Conservation (phyloP, 2,888 invertebrate species). For the Spilosoma lubricipeda region DNA sequence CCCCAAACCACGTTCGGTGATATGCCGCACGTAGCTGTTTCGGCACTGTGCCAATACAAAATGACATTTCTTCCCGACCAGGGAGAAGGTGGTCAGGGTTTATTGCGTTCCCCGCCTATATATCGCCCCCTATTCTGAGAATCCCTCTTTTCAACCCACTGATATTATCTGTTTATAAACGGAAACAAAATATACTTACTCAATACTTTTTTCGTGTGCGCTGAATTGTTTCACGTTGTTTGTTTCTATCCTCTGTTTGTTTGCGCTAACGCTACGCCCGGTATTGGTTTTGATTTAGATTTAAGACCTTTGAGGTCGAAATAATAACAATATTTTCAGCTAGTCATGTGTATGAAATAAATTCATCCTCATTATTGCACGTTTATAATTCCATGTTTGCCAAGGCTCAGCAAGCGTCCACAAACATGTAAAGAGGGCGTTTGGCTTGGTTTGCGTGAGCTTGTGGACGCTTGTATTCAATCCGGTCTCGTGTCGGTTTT, state of each 20-base stretch:
- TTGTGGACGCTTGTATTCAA: too few species aligned
- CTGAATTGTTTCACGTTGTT: conserved; percentile 34
- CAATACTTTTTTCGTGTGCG: conserved; percentile 15
- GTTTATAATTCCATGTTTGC: neutral
- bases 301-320: conserved; percentile 16
- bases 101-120: conserved; percentile 39
- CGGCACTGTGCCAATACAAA: conserved; percentile 64
- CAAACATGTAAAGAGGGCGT: too few species aligned
- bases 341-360: conserved; percentile 11
- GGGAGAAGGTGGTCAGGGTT: conserved; percentile 47
- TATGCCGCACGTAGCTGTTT: conserved; percentile 55
- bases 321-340: conserved; percentile 22
- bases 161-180: conserved; percentile 33
- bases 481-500: too few species aligned
- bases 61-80: conserved; percentile 52
- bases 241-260: conserved; percentile 26
- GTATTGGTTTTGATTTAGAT: conserved; percentile 17
- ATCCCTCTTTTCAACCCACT: conserved; percentile 29
- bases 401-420: too few species aligned
- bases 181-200: conserved; percentile 29
- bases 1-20: conserved; percentile 55
- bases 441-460: too few species aligned
- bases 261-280: conserved; percentile 14
- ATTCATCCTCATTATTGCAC: neutral
- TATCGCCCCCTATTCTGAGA: conserved; percentile 42